phyloP scores from a whole-genome alignment of 2,888 invertebrate species.

The Brachynemurus nebulosus region DNA sequence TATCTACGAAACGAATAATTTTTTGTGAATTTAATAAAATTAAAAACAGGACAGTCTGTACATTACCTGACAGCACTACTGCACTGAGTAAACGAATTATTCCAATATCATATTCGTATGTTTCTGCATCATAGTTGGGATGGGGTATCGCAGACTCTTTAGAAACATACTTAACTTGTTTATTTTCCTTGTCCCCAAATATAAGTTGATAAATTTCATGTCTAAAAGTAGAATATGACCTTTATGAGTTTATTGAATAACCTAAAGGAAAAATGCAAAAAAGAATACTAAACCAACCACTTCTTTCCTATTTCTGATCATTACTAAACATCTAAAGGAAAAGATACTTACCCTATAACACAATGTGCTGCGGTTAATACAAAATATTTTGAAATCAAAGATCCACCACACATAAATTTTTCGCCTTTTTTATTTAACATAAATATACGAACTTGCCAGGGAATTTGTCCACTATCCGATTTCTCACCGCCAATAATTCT shows the following conservation, averaged over 20 bases:
- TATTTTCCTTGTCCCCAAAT: background rate
- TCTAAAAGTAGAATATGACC: no score
- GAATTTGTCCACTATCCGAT: background rate
- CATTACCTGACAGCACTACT: background rate
- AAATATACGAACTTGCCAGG: slow-evolving; percentile 4
- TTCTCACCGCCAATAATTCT: slow-evolving; percentile 3
- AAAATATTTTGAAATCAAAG: slow-evolving; percentile 2
- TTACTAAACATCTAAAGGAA: no score
- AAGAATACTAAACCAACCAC: background rate
- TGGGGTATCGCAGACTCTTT: background rate
- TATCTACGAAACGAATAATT: background rate
- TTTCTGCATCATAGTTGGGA: background rate
- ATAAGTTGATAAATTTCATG: slow-evolving; percentile 3
- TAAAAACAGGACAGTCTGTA: background rate
- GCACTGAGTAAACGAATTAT: background rate
- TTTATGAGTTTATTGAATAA: no score
- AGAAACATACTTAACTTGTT: background rate
- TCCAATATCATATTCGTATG: slow-evolving; percentile 6
- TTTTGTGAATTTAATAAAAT: background rate
- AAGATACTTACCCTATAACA: slow-evolving; percentile 1
- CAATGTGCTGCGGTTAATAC: slow-evolving; percentile 6
- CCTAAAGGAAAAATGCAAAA: no score
- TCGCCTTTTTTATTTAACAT: slow-evolving; percentile 5
- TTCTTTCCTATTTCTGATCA: background rate
- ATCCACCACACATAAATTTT: slow-evolving; percentile 4